Evolutionary conservation across 1,140 invertebrate genomes (phyloP).

Genomic region (Gerris buenoi): DNA sequence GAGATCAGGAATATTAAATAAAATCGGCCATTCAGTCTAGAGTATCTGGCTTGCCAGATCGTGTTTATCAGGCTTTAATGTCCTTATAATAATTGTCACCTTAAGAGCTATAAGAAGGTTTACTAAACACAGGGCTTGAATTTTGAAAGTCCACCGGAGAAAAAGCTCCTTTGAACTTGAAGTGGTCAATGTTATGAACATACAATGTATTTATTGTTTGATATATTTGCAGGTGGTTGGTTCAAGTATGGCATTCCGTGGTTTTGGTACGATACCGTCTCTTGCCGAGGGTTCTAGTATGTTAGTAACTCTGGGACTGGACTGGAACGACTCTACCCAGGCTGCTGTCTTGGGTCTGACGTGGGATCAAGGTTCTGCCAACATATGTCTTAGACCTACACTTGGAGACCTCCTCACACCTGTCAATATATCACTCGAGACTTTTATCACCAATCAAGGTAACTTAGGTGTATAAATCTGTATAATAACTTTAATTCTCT

Average conservation of each 20-base stretch:
- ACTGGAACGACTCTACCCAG: constrained; percentile 89
- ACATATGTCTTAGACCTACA: constrained; percentile 58
- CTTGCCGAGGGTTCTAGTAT: constrained; percentile 25
- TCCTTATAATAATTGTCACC: no score
- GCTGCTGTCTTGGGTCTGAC: constrained; percentile 63
- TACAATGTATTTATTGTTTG: not conserved
- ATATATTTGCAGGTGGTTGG: constrained; percentile 29
- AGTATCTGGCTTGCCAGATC: no score
- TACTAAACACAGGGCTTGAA: no score
- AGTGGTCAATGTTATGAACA: no score
- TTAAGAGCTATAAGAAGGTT: no score
- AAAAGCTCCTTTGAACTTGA: no score
- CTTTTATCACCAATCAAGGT: constrained; percentile 61
- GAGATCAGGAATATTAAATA: no score
- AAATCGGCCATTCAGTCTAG: no score
- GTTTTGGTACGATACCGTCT: constrained; percentile 54
- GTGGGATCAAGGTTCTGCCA: constrained; percentile 40
- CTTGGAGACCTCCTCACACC: constrained; percentile 80
- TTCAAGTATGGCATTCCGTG: constrained; percentile 60
- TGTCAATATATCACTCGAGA: constrained; percentile 55
- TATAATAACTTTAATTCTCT: no score
- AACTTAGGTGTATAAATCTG: no score
- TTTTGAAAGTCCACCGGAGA: no score
- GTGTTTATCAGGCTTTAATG: no score
- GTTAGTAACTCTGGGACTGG: constrained; percentile 61